A percentile compares a stretch with the other conserved stretches of the same genome.
These are phyloP conservation scores for Xylota sylvarum DNA, from an alignment of 2,888 invertebrate species.

Conservation along the genomic window DNA sequence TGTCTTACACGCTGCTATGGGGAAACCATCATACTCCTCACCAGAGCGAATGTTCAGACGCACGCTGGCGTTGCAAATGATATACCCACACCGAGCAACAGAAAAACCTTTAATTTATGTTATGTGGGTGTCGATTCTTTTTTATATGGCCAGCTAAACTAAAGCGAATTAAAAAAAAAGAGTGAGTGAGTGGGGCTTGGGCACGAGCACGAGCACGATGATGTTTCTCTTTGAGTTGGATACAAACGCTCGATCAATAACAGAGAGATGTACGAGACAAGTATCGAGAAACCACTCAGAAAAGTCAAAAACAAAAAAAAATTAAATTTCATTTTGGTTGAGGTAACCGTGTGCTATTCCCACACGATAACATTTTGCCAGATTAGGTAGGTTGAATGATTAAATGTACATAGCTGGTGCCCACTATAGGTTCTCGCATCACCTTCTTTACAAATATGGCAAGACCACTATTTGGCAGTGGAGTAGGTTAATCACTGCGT, in stretches of 20 bases:
- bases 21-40: slow-evolving; percentile 53
- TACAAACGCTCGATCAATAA: slow-evolving; percentile 33
- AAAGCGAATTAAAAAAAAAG: slow-evolving; percentile 34
- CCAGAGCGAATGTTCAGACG: slow-evolving; percentile 48
- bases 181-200: slow-evolving; percentile 44
- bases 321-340: slow-evolving; percentile 40
- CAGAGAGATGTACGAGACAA: slow-evolving; percentile 3
- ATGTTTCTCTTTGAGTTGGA: slow-evolving; percentile 68
- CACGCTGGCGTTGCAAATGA: slow-evolving; percentile 69
- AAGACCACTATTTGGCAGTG: slow-evolving; percentile 73
- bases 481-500: slow-evolving; percentile 75
- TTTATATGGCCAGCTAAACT: slow-evolving; percentile 57
- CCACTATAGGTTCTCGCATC: slow-evolving; percentile 68
- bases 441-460: slow-evolving; percentile 71
- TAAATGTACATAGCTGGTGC: slow-evolving; percentile 52
- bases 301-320: slow-evolving; percentile 21
- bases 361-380: slow-evolving; percentile 73
- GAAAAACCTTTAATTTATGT: slow-evolving; percentile 73
- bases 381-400: slow-evolving; percentile 74
- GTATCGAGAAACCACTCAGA: slow-evolving; percentile 56
- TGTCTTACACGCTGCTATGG: slow-evolving; percentile 52
- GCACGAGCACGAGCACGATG: slow-evolving; percentile 7
- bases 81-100: slow-evolving; percentile 71
- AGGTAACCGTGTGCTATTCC: slow-evolving; percentile 62
- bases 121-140: slow-evolving; percentile 74